phyloP scores from a whole-genome alignment of 2,888 invertebrate genomes.

The Apamea anceps region DNA sequence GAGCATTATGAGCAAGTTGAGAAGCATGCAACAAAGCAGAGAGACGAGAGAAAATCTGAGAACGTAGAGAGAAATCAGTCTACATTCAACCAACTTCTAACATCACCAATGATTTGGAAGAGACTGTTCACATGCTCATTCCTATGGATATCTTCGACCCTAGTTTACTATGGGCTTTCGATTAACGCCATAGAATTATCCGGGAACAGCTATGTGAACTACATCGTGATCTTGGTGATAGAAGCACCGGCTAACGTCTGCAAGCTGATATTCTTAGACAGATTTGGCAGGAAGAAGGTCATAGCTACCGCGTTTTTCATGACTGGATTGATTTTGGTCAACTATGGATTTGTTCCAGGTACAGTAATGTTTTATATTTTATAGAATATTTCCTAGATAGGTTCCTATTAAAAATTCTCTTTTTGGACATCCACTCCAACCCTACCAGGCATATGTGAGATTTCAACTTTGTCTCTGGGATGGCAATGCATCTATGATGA shows the following conservation, averaged over 20 bases:
- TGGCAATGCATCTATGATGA: not conserved
- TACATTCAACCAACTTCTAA: slow-evolving; percentile 81
- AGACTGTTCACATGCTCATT: slow-evolving; percentile 92
- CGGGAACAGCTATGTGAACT: slow-evolving; percentile 94
- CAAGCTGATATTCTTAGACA: slow-evolving; percentile 91
- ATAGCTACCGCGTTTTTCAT: slow-evolving; percentile 91
- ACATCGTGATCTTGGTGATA: slow-evolving; percentile 91
- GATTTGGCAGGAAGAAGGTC: slow-evolving; percentile 92
- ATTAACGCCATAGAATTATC: slow-evolving; percentile 94
- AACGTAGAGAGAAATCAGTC: slow-evolving; percentile 81
- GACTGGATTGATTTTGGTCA: slow-evolving; percentile 91
- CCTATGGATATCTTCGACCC: slow-evolving; percentile 94
- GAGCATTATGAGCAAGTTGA: slow-evolving; percentile 86
- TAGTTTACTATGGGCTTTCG: slow-evolving; percentile 95
- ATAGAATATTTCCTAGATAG: not conserved
- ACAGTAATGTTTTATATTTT: slow-evolving; percentile 32
- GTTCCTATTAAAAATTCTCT: not conserved
- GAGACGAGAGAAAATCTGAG: slow-evolving; percentile 83
- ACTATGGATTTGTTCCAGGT: slow-evolving; percentile 92
- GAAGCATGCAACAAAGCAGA: slow-evolving; percentile 83
- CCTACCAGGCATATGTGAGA: not conserved
- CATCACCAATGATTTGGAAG: slow-evolving; percentile 89
- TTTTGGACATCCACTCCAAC: not conserved
- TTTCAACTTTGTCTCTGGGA: not conserved
- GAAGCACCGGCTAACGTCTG: slow-evolving; percentile 94